Base-by-base conservation (phyloP, 2,797 vertebrate species). In the Tolypeutes matacus region DNA sequence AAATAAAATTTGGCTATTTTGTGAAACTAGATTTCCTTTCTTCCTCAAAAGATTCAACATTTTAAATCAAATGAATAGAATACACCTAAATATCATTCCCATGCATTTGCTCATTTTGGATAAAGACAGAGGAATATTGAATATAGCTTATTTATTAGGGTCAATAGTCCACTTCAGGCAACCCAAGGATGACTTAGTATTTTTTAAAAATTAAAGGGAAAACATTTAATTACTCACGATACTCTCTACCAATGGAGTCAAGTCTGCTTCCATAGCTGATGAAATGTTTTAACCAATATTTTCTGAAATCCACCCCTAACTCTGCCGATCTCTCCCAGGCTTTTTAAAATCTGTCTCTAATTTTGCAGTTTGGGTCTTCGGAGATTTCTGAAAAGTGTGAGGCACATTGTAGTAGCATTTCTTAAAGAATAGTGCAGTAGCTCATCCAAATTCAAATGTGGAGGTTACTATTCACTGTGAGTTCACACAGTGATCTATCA, bases 361-460 rank as follows among this genome's bases (percentile, higher is more conserved):
- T 58, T 82, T 36, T 20, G 91, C 49, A 53, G 15, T 25, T 72
- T 51, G 20, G 91, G 64, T 87, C 27, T 18, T 77, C 29, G n/a
- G 84, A 81, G 58, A 51, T 18, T 62, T 89, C 49, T 94, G 7
- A 67, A 86, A 67, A 69, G 21, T 77, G 15, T 58, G 49, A 82
- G 53, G 13, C 21, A 46, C 4, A 75, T 23, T 56, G 67, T 36
- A 46, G 31, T 90, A 62, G 49, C 0, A 42, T 95, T 96, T 94
- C 23, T 89, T 95, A 84, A 72, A 86, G 3, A 93, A 95, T 65
- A 62, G 1, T 58, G 36, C n/a, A 62, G 1, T 42, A 92, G 9
- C 58, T 83, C 25, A 95, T 73, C 80, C 87, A 92, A 93, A 25
- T 82, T 93, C 77, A 46, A 86, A 62, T 65, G 83, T 25, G 76